A percentile compares a stretch with the other conserved stretches of the same genome.
phyloP scores from a whole-genome alignment of 2,797 vertebrate species.

The Babyrousa celebensis region DNA sequence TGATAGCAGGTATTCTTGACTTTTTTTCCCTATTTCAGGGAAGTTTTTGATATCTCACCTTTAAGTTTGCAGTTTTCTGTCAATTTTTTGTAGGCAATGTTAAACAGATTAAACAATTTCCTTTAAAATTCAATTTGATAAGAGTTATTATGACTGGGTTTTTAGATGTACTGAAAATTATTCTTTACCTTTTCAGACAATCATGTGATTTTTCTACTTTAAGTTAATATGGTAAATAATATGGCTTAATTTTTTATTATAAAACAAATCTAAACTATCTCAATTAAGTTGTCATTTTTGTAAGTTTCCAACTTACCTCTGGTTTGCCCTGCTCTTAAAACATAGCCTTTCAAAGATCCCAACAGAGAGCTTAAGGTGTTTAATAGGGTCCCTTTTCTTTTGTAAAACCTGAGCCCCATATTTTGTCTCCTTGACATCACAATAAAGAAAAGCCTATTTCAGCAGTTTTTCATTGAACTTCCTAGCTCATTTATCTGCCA shows the following conservation, averaged over 20 bases:
- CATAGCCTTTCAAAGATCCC: neutral
- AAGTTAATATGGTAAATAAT: neutral
- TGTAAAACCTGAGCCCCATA: neutral
- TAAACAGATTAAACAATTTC: neutral
- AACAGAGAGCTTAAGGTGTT: neutral
- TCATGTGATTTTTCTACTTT: slow-evolving; percentile 34
- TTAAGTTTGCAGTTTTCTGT: neutral
- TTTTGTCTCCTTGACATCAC: neutral
- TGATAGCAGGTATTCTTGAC: neutral
- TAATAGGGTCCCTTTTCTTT: neutral
- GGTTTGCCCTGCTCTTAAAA: neutral
- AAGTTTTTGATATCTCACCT: neutral
- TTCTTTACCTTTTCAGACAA: neutral
- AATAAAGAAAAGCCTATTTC: slow-evolving; percentile 4
- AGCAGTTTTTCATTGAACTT: neutral
- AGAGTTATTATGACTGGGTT: neutral
- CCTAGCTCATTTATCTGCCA: neutral
- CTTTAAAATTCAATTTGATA: slow-evolving; percentile 20
- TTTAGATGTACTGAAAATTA: slow-evolving; percentile 11
- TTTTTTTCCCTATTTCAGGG: neutral
- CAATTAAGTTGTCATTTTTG: neutral
- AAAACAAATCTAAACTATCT: neutral
- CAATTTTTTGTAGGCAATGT: neutral
- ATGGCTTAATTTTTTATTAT: neutral
- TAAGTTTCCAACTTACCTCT: neutral